Base-by-base conservation (phyloP, 2,888 invertebrate species). In the Dione vanillae region DNA sequence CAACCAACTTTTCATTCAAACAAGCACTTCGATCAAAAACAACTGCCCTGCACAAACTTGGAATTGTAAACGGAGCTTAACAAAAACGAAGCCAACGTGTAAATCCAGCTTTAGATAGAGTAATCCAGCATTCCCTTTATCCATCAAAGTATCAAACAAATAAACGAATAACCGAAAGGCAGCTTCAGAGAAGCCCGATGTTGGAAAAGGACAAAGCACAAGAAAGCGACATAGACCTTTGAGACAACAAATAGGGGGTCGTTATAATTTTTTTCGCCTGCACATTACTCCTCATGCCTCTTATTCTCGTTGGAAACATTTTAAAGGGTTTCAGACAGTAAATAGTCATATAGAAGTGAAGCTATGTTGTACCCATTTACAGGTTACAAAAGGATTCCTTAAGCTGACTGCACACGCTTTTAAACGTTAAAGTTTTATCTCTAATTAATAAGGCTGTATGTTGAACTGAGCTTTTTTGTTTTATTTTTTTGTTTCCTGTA, bases 231-330 rank as follows among this genome's bases (percentile, higher is more conserved):
- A 62, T 69, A 58, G 69, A 54, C 74, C 74, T 74, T 76, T 76
- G 75, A 73, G 69, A 68, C 64, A 19, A 45, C 62, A 58, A 72
- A 72, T 62, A 35, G 70, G 74, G 68, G 73, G 75, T 47, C 58
- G 77, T 73, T 77, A 74, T 76, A 73, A 74, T 76, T 77, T 77
- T 76, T 77, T 76, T 73, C 72, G 56, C 74, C 70, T 70, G 61
- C 69, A 64, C 75, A 75, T 76, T 76, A 73, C 72, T 75, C 73
- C 54, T n/a, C 61, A 58, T 68, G 65, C 65, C 74, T 69, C 67
- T 65, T 70, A 65, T 74, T 73, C 73, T 72, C 41, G 72, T 54
- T 72, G 71, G 68, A 68, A 73, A 69, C 69, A 62, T 71, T 76
- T 74, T 73, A 70, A 74, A 73, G 65, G 70, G 69, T 59, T 71